Evolutionary conservation across 2,113 vertebrate genomes (phyloP), one percentile per base, ranked within the genome.

Genomic region (Prinia subflava): DNA sequence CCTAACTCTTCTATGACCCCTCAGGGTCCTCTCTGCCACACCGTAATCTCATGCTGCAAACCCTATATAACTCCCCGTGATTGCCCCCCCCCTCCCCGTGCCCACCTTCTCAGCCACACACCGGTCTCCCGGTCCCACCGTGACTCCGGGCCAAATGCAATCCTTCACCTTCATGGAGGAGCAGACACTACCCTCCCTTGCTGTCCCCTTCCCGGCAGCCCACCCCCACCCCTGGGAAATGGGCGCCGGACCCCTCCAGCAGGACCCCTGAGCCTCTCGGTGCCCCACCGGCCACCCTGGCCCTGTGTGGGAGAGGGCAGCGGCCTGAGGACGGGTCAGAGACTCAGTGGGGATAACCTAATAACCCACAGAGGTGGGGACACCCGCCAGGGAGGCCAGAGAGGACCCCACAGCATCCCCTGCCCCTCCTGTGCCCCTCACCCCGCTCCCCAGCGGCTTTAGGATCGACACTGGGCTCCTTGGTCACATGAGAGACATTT

Each of bases 401-500:
- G 3, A 71, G 44, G 49, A 60, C 8, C 30, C 11, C 49, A 17
- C 33, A 42, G 52, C 33, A 35, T 28, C 19, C 11, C 6, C 50
- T 47, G 49, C 19, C 49, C 35, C 44, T 88, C 30, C 49, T 35
- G 50, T 3, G 1, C 16, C 15, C 8, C 20, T 13, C n/a, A 25
- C 41, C 24, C 53, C 4, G 5, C 37, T 78, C 30, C 37, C 50
- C 60, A 4, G 18, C 21, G 30, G 13, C 37, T 17, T 1, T 3
- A 91, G 31, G 35, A 76, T 1, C 16, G 59, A 90, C 79, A 67
- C 53, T 6, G 59, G 22, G 53, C 49, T 83, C 5, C 2, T 33
- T 55, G 83, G 83, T 88, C 67, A 55, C 68, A 30, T 47, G 11
- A 80, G 33, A 85, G 31, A 63, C 55, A 47, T 96, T 97, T 97